Percentiles rank a stretch among this genome's conserved stretches.
Conservation (phyloP, 2,888 invertebrate genomes). For the Caradrina kadenii region DNA sequence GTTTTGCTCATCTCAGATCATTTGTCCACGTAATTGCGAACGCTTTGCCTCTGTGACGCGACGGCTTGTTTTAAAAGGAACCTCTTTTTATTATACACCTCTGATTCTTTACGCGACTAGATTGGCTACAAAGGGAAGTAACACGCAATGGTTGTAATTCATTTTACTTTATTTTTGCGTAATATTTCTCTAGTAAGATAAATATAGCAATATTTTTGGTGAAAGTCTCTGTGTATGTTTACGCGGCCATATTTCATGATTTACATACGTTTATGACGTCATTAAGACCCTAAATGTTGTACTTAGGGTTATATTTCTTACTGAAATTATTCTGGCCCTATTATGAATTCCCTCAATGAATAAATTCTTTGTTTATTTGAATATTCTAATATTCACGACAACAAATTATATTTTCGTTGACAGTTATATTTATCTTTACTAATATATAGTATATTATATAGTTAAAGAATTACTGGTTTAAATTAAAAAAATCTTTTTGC, state of each 20-base stretch:
- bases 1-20: slow-evolving; percentile 68
- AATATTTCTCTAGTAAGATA: slow-evolving; percentile 37
- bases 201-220: slow-evolving; percentile 17
- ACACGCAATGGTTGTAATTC: slow-evolving; percentile 58
- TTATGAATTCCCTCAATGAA: slow-evolving; percentile 35
- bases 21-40: slow-evolving; percentile 76
- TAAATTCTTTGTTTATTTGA: slow-evolving; percentile 23
- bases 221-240: slow-evolving; percentile 20
- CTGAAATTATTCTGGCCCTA: slow-evolving; percentile 27
- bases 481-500: too few species aligned
- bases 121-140: slow-evolving; percentile 54
- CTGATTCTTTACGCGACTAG: slow-evolving; percentile 41
- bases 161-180: slow-evolving; percentile 38
- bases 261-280: slow-evolving; percentile 53
- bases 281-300: slow-evolving; percentile 46
- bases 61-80: slow-evolving; percentile 69
- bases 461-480: too few species aligned
- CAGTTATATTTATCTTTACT: neutral
- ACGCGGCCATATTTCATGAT: slow-evolving; percentile 37
- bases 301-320: slow-evolving; percentile 19
- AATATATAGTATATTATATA: too few species aligned
- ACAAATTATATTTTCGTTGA: neutral
- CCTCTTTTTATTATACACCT: slow-evolving; percentile 63
- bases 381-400: neutral
- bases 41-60: slow-evolving; percentile 67